These are phyloP conservation scores for Branchellion lobata DNA, from an alignment of 2,888 invertebrate species.

Conservation along the genomic window DNA sequence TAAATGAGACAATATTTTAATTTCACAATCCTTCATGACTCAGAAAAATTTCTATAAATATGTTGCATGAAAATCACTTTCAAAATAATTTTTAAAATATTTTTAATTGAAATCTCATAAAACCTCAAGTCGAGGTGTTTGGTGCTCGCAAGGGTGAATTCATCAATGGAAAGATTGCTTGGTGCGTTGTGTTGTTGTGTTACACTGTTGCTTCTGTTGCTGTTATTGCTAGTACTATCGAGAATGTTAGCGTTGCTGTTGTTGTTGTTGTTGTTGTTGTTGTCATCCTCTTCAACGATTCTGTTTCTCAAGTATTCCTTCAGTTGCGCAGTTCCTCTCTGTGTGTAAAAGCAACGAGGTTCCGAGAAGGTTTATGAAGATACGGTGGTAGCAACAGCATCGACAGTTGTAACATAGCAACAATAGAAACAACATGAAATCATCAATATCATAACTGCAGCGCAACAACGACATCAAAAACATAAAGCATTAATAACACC, in stretches of 20 bases:
- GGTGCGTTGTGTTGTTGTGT: slow-evolving; percentile 48
- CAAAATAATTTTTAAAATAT: too few species aligned
- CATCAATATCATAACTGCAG: too few species aligned
- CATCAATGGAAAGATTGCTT: slow-evolving; percentile 54
- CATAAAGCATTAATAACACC: slow-evolving; percentile 18
- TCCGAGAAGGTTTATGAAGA: neutral
- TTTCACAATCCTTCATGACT: too few species aligned
- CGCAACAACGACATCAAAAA: too few species aligned
- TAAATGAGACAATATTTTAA: too few species aligned
- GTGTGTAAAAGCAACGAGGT: neutral
- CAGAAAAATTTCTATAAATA: too few species aligned
- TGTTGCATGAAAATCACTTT: too few species aligned
- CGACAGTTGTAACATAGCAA: too few species aligned
- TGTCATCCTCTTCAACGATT: slow-evolving; percentile 55
- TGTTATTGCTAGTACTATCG: slow-evolving; percentile 24
- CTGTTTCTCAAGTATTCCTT: slow-evolving; percentile 69
- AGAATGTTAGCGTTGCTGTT: slow-evolving; percentile 18
- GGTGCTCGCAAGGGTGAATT: slow-evolving; percentile 57
- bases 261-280: neutral
- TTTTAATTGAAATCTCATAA: too few species aligned
- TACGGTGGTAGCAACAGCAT: too few species aligned
- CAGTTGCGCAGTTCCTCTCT: slow-evolving; percentile 66
- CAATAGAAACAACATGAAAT: too few species aligned
- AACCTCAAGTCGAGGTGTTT: slow-evolving; percentile 60
- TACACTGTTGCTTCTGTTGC: slow-evolving; percentile 55